Percentiles rank a stretch among this genome's conserved stretches.
Conservation (phyloP, 1,140 invertebrate genomes). For the Drosophila albomicans region DNA sequence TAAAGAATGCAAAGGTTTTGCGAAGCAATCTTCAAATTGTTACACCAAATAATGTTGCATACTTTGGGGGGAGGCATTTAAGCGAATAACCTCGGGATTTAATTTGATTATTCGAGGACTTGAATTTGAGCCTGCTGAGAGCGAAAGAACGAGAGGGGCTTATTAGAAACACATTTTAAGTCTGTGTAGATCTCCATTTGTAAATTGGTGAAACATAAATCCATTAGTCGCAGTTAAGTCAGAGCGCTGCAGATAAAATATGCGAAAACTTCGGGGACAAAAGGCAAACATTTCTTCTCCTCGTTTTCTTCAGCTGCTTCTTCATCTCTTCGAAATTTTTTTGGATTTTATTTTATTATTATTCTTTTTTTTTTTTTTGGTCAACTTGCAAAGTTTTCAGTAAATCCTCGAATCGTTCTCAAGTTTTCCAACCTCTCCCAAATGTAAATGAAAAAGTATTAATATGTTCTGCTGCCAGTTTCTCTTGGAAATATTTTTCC, state of each 20-base stretch:
- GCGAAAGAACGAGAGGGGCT: conserved; percentile 7
- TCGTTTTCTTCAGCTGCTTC: not conserved
- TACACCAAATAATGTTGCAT: conserved; percentile 35
- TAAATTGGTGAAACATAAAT: conserved; percentile 55
- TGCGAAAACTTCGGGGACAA: conserved; percentile 58
- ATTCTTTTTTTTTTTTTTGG: conserved; percentile 40
- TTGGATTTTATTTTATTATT: conserved; percentile 12
- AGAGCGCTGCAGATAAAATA: conserved; percentile 58
- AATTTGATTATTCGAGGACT: conserved; percentile 48
- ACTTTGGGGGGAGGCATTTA: conserved; percentile 26
- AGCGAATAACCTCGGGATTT: conserved; percentile 19
- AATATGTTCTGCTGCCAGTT: conserved; percentile 66
- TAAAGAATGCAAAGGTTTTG: conserved; percentile 12
- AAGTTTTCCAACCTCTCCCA: conserved; percentile 8
- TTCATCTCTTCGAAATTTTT: not conserved
- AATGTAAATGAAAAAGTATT: conserved; percentile 81
- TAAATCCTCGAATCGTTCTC: conserved; percentile 24
- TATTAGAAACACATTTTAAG: conserved; percentile 60
- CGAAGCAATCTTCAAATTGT: conserved; percentile 23
- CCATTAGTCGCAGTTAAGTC: conserved; percentile 56
- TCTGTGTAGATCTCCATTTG: conserved; percentile 54
- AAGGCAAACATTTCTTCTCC: conserved; percentile 29
- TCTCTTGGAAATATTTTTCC: conserved; percentile 68
- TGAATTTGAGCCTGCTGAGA: not conserved
- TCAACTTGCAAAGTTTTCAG: conserved; percentile 65